Evolutionary conservation across 2,113 vertebrate genomes (phyloP), one percentile per base, ranked within the genome.

Genomic region (Spermophilus dauricus): DNA sequence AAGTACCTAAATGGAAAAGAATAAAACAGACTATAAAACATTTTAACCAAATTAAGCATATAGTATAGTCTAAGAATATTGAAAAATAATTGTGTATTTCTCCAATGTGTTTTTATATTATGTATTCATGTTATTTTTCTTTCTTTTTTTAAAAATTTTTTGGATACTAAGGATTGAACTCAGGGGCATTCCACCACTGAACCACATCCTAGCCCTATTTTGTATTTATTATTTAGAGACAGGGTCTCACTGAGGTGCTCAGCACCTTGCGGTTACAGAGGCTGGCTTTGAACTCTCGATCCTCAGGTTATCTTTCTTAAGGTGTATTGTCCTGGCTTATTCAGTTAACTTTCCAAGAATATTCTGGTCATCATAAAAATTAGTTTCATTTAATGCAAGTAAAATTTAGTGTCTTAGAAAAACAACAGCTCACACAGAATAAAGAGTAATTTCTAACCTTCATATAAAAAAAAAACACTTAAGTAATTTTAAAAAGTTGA

Each of bases 301-400:
- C 51, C 51, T 53, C 69, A 9, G 72, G 34, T 63, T 28, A 63
- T 28, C 61, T 28, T 63, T 63, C 61, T 28, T 63, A 63, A 63
- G 8, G 26, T 63, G 61, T 63, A 63, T 63, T 26, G 10, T 75
- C 53, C 63, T 96, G n/a, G 61, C 48, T 95, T 48, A 86, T 76
- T 78, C 53, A 84, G 14, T 82, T 82, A 81, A 70, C 17, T 22
- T 58, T 86, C 86, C 75, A 18, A 67, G 37, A 24, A 82, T 93
- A 84, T 70, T 91, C 34, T 92, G 37, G 56, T 65, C 14, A 84
- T 94, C 22, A 91, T 69, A 94, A 90, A 93, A 86, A 45, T 90
- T 89, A 95, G 45, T 42, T 92, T 96, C 65, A 73, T 24, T 84
- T 91, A 97, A 78, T 69, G 34, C 26, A 93, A 91, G 84, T 72